phyloP scores from a whole-genome alignment of 2,797 vertebrate genomes.

The Periparus ater region DNA sequence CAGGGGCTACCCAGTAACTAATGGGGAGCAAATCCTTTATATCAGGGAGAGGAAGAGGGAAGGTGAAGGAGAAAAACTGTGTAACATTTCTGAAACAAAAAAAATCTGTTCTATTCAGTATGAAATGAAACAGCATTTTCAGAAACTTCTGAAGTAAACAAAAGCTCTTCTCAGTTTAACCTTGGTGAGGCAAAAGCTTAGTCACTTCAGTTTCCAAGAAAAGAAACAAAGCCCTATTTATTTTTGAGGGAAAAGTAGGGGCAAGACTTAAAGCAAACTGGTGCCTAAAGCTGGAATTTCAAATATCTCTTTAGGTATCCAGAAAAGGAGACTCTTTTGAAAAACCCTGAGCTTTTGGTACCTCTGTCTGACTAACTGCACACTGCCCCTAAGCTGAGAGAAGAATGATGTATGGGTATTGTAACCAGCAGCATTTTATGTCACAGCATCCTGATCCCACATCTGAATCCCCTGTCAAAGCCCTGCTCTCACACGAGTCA shows the following conservation, averaged over 20 bases:
- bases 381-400: background rate
- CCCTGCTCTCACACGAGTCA: background rate
- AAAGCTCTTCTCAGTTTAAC: background rate
- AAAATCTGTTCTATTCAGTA: background rate
- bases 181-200: background rate
- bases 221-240: background rate
- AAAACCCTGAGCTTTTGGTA: background rate
- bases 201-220: background rate
- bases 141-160: background rate
- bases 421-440: background rate
- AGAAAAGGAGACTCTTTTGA: background rate
- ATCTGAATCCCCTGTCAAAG: background rate
- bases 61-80: background rate
- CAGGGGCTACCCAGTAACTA: background rate
- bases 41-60: background rate
- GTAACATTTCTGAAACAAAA: background rate
- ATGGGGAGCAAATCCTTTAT: background rate
- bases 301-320: background rate
- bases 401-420: background rate
- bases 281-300: slow-evolving; percentile 19
- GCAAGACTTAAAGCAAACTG: background rate
- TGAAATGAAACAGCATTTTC: background rate
- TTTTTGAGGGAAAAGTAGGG: background rate
- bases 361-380: background rate
- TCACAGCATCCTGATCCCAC: background rate